Conservation (phyloP, 2,888 invertebrate species). For the Dryobota labecula region DNA sequence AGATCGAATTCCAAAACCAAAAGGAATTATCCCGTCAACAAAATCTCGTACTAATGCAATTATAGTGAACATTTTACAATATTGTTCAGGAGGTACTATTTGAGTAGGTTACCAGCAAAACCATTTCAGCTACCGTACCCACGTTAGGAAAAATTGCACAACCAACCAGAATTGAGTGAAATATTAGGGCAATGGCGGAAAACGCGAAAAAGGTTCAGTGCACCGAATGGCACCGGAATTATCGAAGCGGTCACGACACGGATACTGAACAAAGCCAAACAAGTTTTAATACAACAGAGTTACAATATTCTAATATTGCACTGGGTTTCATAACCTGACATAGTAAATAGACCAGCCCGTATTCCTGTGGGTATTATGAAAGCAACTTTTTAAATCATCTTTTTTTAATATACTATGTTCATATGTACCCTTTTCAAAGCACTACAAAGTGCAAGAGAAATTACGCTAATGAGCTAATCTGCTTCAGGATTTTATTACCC, state of each 20-base stretch:
- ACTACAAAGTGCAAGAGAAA: not conserved
- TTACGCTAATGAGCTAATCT: too few species aligned
- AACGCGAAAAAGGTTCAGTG: constrained; percentile 66
- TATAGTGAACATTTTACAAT: not conserved
- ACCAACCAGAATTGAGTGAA: constrained; percentile 50
- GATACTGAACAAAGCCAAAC: constrained; percentile 37
- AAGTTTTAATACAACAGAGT: constrained; percentile 13
- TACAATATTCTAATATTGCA: constrained; percentile 4
- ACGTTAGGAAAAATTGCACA: constrained; percentile 48
- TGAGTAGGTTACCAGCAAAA: not conserved
- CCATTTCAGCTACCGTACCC: constrained; percentile 11
- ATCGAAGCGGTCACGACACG: constrained; percentile 67
- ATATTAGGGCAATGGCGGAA: constrained; percentile 55
- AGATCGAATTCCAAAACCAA: not conserved
- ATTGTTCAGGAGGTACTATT: too few species aligned
- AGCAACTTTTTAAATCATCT: not conserved
- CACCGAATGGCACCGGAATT: constrained; percentile 73
- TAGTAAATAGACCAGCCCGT: not conserved
- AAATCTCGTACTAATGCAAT: not conserved
- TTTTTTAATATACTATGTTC: too few species aligned
- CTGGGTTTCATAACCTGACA: not conserved
- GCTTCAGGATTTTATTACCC: not conserved
- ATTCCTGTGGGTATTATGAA: not conserved
- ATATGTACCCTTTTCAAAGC: too few species aligned
- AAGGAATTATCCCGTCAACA: not conserved